Percentiles rank a stretch among this genome's conserved stretches.
Evolutionary conservation across 1,140 invertebrate species (phyloP).

Genomic region (Eubasilissa regina): DNA sequence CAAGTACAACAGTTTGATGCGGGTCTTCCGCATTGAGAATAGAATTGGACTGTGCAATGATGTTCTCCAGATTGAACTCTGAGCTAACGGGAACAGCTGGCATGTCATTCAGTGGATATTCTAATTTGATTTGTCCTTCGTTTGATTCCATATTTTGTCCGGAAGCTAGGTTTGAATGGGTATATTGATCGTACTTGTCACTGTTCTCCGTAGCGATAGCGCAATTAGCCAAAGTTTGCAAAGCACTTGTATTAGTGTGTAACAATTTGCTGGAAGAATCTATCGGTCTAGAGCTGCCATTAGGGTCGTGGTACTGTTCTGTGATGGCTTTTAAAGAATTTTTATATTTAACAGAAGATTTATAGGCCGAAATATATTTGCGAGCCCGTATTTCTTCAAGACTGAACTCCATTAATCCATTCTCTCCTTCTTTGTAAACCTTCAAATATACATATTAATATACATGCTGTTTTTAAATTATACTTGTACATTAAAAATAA

Average conservation of each 20-base stretch:
- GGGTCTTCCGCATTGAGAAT: constrained; percentile 56
- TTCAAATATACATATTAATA: constrained; percentile 54
- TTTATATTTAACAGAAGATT: constrained; percentile 15
- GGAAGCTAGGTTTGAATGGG: too few species aligned
- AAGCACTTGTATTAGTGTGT: constrained; percentile 62
- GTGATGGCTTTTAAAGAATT: constrained; percentile 2
- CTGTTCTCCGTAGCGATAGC: constrained; percentile 62
- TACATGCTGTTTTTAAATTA: too few species aligned
- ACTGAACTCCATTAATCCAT: constrained; percentile 72
- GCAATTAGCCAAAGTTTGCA: constrained; percentile 70
- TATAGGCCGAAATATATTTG: constrained; percentile 50
- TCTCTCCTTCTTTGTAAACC: constrained; percentile 75
- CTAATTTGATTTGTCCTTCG: constrained; percentile 67
- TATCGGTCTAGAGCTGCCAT: not conserved
- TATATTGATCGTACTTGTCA: constrained; percentile 4
- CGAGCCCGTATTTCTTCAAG: constrained; percentile 78
- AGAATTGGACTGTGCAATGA: constrained; percentile 56
- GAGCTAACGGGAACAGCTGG: constrained; percentile 27
- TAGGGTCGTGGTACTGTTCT: not conserved
- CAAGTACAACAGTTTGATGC: constrained; percentile 35
- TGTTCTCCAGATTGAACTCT: constrained; percentile 56
- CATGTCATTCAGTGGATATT: constrained; percentile 67
- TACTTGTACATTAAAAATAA: too few species aligned
- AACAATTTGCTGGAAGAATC: constrained; percentile 59
- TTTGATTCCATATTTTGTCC: constrained; percentile 66